Evolutionary conservation across 2,113 vertebrate genomes (phyloP).

Genomic region (Oceanites oceanicus): DNA sequence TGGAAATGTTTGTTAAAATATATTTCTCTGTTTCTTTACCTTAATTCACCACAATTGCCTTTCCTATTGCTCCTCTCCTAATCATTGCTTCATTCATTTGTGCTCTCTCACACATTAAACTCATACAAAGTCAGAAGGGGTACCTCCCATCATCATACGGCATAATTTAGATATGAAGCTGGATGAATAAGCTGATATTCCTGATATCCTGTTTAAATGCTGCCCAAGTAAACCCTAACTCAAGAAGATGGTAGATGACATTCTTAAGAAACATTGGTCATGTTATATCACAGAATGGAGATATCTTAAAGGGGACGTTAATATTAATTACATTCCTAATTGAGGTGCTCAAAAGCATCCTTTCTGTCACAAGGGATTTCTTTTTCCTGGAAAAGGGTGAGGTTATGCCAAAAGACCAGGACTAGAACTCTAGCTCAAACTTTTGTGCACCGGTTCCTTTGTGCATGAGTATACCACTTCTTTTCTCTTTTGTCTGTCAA

Average conservation of each 20-base stretch:
- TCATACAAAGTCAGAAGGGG: background rate
- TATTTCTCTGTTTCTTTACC: background rate
- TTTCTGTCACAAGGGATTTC: background rate
- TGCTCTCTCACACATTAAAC: background rate
- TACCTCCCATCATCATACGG: background rate
- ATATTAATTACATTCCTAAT: background rate
- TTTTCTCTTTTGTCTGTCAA: background rate
- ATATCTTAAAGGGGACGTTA: background rate
- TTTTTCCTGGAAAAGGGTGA: background rate
- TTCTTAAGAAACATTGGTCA: background rate
- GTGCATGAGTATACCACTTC: background rate
- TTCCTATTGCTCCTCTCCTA: constrained; percentile 10
- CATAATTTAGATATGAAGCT: background rate
- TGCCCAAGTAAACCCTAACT: background rate
- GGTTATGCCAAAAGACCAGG: background rate
- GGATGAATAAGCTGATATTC: background rate
- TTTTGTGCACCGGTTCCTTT: background rate
- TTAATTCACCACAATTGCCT: background rate
- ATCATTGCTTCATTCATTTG: constrained; percentile 47
- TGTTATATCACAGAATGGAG: background rate
- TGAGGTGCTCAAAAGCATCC: background rate
- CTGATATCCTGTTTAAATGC: background rate
- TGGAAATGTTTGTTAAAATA: constrained; percentile 20
- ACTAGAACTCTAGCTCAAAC: background rate
- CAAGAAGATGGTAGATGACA: background rate